Evolutionary conservation across 2,888 invertebrate genomes (phyloP), one percentile per base, ranked within the genome.

Genomic region (Lucinisca nassula): DNA sequence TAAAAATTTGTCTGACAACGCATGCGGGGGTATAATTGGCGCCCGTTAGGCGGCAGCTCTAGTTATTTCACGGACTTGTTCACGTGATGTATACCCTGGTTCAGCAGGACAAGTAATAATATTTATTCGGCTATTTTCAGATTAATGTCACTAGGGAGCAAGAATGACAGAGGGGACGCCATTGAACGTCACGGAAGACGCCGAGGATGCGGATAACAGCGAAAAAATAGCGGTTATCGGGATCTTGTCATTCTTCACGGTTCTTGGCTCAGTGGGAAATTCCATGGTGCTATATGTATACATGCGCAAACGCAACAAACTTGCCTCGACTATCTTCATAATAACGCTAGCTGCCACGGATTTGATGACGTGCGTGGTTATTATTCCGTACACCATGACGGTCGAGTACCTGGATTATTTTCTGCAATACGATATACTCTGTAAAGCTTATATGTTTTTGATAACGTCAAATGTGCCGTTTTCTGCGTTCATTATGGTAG

Each of bases 401-500:
- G 88, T 94, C 76, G 94, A 95, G 81, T 91, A 89, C 82, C 30
- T 93, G 32, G 78, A 87, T 4, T 95, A 93, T 87, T 37, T 85
- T 21, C 82, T 95, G 8, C 72, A 88, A 12, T 93, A 92, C 75
- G 95, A 95, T 85, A 61, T 93, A 24, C 82, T 92, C 32, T 95
- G 95, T 82, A 95, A 95, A 86, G 67, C 93, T 27, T 95, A 95
- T 90, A 93, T 95, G 82, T 95, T 95, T 84, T 84, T 95, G n/a
- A 94, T 95, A 49, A 95, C 95, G 10, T 95, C 94, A 24, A 95
- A 93, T 78, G 94, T 95, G 67, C 95, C 95, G 0, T 95, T 95
- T 81, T 95, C 95, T 0, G 94, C 95, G 2, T 92, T 95, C 61
- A 94, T 96, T 70, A 95, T 95, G 95, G 94, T 93, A 24, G 95